Percentiles rank a stretch among this genome's conserved stretches.
Conservation (phyloP, 2,113 vertebrate genomes). For the Lepisosteus oculatus region DNA sequence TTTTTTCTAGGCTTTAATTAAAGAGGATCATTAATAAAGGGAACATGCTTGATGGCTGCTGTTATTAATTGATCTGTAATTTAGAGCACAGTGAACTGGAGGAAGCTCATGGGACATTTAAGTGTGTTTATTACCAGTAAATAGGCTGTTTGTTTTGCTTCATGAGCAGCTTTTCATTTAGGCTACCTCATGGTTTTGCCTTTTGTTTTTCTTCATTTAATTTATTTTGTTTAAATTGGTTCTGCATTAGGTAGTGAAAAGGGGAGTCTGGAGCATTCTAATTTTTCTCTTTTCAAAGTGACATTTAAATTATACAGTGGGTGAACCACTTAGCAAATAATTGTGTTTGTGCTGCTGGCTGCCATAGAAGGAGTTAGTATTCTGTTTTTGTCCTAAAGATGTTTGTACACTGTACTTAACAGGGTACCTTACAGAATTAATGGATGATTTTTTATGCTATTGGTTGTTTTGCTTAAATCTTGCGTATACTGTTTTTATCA, state of each 20-base stretch:
- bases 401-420: too few relatives aligned
- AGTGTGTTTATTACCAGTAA: background rate
- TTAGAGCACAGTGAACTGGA: background rate
- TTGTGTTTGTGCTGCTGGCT: background rate
- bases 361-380: background rate
- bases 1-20: conserved; percentile 3
- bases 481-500: too few relatives aligned
- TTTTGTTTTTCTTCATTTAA: background rate
- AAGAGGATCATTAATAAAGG: conserved; percentile 4
- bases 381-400: background rate
- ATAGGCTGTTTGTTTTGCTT: background rate
- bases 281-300: background rate
- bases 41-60: background rate
- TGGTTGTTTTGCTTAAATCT: too few relatives aligned
- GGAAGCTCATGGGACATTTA: background rate
- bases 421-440: too few relatives aligned
- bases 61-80: conserved; percentile 10
- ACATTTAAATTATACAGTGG: background rate
- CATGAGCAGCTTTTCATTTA: background rate
- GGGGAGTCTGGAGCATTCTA: background rate
- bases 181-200: background rate
- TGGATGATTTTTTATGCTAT: too few relatives aligned
- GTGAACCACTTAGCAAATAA: background rate
- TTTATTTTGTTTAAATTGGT: conserved; percentile 5
- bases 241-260: background rate